Evolutionary conservation across 2,797 vertebrate species (phyloP).

Genomic region (Schizopygopsis malacanthus): DNA sequence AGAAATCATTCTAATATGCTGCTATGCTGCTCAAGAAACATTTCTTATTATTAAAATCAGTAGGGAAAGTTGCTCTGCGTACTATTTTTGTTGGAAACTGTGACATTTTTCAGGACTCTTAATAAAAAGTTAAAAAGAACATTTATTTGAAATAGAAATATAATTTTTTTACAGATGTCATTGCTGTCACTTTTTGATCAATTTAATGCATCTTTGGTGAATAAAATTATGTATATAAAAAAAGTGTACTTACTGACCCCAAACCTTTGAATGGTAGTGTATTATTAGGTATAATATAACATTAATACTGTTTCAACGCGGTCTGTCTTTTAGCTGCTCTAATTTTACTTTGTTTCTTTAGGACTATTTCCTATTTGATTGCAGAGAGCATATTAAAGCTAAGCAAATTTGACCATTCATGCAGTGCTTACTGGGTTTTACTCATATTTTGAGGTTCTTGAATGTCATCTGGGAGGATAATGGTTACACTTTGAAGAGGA

Average conservation of each 20-base stretch:
- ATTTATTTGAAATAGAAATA: background rate
- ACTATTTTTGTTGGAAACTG: background rate
- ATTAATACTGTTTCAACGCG: background rate
- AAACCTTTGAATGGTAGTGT: background rate
- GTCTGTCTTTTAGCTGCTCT: background rate
- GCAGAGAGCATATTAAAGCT: background rate
- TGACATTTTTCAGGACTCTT: background rate
- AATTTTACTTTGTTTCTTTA: background rate
- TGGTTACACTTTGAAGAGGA: constrained; percentile 2
- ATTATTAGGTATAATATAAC: background rate
- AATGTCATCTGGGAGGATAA: constrained; percentile 41
- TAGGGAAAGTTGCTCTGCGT: background rate
- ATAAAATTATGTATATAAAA: background rate
- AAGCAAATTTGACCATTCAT: background rate
- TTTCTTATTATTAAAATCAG: no score
- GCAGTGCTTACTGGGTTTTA: background rate
- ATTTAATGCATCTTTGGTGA: background rate
- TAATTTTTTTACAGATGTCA: background rate
- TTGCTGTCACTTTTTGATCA: background rate
- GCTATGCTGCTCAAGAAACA: no score
- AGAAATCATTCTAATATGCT: background rate
- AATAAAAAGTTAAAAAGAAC: background rate
- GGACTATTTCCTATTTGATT: background rate
- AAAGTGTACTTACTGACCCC: background rate
- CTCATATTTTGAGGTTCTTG: background rate